Base-by-base conservation (phyloP, 2,113 vertebrate species). In the Sylvicapra grimmia region DNA sequence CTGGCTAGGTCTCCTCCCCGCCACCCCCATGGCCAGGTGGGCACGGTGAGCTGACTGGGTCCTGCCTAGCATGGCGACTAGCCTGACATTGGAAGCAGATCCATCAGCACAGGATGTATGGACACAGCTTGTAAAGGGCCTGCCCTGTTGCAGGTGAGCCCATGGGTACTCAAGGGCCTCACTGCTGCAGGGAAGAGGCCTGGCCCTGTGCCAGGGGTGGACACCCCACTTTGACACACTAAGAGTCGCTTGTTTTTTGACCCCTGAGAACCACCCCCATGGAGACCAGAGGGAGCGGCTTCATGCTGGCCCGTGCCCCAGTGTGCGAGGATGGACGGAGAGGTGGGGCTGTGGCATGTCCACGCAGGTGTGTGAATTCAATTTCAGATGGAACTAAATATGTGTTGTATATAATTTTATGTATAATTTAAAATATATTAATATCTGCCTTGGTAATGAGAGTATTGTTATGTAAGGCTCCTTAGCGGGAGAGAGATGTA, bases 301-400 rank as follows among this genome's bases (percentile, higher is more conserved):
- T 29, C 0, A 6, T 7, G 61, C 54, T 14, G 0, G 47, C 36
- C 33, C 5, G 0, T 33, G 2, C 15, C 19, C 5, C 29, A 1
- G 56, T 36, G 31, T 29, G 51, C 8, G 4, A 21, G 63, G 56
- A 7, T 16, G 82, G 23, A 18, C 49, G 16, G 72, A 79, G 33
- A 14, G 13, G 75, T 1, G 2, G 25, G 23, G 44, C 33, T 51
- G 27, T 56, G n/a, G 83, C 36, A 12, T 0, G 18, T 14, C 27
- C 11, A 4, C 1, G 11, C 27, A 53, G 40, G 33, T 18, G 2
- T 63, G 44, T n/a, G 33, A 83, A 29, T 61, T 90, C 68, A 27
- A 29, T 65, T 40, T 88, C 36, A 27, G 23, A 5, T 12, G 18
- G 85, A 65, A 14, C 72, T 54, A 51, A 91, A 14, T 77, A 3